phyloP scores from a whole-genome alignment of 2,888 invertebrate species.

The Dyspetes luteomarginatus region DNA sequence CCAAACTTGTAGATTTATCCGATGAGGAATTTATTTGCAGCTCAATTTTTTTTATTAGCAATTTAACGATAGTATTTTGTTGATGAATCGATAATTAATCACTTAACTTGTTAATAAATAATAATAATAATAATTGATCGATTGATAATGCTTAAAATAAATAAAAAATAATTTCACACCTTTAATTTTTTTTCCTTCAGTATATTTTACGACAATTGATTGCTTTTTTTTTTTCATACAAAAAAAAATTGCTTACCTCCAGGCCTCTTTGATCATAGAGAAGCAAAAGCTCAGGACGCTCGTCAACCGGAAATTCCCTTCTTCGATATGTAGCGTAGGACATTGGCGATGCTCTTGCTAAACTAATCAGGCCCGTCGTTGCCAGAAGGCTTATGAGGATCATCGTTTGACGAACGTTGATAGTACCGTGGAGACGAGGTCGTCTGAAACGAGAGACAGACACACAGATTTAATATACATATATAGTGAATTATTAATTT shows the following conservation, averaged over 20 bases:
- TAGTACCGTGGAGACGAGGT: neutral
- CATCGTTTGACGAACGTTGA: slow-evolving; percentile 70
- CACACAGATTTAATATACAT: no score
- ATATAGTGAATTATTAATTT: no score
- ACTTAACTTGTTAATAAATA: no score
- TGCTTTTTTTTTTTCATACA: no score
- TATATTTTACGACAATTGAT: no score
- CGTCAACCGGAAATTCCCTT: slow-evolving; percentile 71
- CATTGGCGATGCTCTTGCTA: slow-evolving; percentile 74
- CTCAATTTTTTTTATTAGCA: neutral
- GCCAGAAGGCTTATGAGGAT: slow-evolving; percentile 75
- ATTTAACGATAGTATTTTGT: neutral
- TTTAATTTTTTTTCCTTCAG: no score
- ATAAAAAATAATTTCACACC: no score
- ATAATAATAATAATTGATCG: no score
- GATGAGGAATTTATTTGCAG: neutral
- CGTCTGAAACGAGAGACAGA: slow-evolving; percentile 44
- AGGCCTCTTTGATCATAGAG: slow-evolving; percentile 74
- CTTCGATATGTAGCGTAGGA: slow-evolving; percentile 74
- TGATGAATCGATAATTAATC: no score
- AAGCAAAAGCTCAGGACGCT: slow-evolving; percentile 72
- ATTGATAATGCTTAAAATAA: no score
- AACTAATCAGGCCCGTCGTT: slow-evolving; percentile 74
- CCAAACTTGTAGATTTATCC: neutral
- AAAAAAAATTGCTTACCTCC: slow-evolving; percentile 72